A percentile compares a stretch with the other conserved stretches of the same genome.
phyloP scores from a whole-genome alignment of 2,888 invertebrate species.

The Melipona bicolor region DNA sequence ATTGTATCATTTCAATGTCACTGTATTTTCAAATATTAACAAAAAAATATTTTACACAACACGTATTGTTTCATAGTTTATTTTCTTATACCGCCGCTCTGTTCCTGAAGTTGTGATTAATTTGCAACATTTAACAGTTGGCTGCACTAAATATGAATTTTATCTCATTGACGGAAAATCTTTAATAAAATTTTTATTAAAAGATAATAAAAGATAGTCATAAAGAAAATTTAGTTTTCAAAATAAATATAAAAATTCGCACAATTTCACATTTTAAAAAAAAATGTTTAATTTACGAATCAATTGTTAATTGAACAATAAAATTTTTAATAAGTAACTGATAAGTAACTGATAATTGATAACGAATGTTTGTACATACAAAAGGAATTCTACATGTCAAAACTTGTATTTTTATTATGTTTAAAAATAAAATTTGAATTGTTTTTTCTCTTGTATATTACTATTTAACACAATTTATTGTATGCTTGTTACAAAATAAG shows the following conservation, averaged over 20 bases:
- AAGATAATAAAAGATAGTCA: not conserved
- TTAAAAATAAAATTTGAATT: conserved; percentile 19
- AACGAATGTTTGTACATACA: not conserved
- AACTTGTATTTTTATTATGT: not conserved
- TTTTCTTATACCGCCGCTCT: not conserved
- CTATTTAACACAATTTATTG: not conserved
- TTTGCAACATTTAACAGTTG: conserved; percentile 9
- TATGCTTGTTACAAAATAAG: not conserved
- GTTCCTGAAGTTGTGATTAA: not conserved
- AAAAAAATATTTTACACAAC: conserved; percentile 35
- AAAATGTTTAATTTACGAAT: too few relatives aligned
- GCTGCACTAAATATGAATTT: conserved; percentile 12
- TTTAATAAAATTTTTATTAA: too few relatives aligned
- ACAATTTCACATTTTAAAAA: not conserved
- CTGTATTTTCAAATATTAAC: conserved; percentile 15
- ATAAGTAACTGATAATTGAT: not conserved
- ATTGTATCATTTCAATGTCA: conserved; percentile 43
- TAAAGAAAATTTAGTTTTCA: not conserved
- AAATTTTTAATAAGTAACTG: too few relatives aligned
- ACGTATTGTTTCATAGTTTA: conserved; percentile 27
- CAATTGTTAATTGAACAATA: too few relatives aligned
- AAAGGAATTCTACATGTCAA: not conserved
- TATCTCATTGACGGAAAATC: conserved; percentile 2
- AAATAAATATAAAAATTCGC: not conserved
- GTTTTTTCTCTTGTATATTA: not conserved